These are phyloP conservation scores for Furcifer pardalis DNA, from an alignment of 2,797 vertebrate genomes.

Conservation along the genomic window DNA sequence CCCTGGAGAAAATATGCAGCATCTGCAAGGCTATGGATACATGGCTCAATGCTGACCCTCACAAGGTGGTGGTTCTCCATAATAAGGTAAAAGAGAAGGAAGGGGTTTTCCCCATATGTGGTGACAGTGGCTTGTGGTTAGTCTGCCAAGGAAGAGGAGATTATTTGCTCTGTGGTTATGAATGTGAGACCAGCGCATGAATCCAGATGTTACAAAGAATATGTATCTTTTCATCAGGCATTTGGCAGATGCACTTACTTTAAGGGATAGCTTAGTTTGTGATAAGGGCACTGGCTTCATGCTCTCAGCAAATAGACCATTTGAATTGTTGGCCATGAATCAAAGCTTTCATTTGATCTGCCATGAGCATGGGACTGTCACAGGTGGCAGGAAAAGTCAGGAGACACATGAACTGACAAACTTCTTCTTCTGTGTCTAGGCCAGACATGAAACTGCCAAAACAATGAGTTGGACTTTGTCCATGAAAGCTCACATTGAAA, in stretches of 20 bases:
- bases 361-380: not conserved
- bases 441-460: too few species aligned
- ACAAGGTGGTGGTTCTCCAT: slow-evolving; percentile 94
- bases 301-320: not conserved
- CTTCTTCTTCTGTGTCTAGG: too few species aligned
- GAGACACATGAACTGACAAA: not conserved
- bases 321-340: not conserved
- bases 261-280: not conserved
- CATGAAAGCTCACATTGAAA: too few species aligned
- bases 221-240: not conserved
- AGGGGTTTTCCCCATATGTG: too few species aligned
- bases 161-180: not conserved
- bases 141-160: not conserved
- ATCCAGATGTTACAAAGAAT: not conserved
- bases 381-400: not conserved
- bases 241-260: not conserved
- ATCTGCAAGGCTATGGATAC: slow-evolving; percentile 99
- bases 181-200: not conserved
- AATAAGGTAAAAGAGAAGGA: slow-evolving; percentile 85
- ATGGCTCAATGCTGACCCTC: slow-evolving; percentile 88
- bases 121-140: not conserved
- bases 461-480: too few species aligned
- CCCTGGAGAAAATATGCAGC: slow-evolving; percentile 97
- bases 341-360: not conserved
- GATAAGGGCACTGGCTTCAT: not conserved